A percentile compares a stretch with the other conserved stretches of the same genome.
Evolutionary conservation across 2,797 vertebrate genomes (phyloP).

Genomic region (Petrocephalus sullivani): DNA sequence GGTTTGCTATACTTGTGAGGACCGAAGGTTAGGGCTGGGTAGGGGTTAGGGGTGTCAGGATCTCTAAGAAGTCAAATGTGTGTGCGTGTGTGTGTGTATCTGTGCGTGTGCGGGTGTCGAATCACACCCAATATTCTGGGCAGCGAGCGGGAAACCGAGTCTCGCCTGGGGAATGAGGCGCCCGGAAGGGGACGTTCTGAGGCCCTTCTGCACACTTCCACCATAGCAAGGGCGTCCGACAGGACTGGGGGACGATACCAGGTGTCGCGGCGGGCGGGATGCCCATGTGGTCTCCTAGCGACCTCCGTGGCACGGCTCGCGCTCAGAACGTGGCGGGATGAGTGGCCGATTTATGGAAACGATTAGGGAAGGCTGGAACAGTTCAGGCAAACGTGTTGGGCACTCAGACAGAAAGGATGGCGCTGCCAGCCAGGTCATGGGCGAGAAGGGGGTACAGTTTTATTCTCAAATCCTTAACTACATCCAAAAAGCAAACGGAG

Average conservation of each 20-base stretch:
- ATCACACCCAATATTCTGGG: not conserved
- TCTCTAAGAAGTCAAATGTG: too few relatives aligned
- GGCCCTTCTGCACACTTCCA: not conserved
- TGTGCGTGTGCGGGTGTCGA: not conserved
- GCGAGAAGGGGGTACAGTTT: not conserved
- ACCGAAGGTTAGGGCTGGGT: not conserved
- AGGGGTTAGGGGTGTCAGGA: not conserved
- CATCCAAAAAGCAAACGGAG: not conserved
- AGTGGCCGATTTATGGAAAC: not conserved
- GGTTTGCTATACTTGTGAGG: not conserved
- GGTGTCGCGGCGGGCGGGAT: constrained; percentile 8
- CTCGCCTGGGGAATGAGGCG: not conserved
- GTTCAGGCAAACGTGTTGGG: not conserved
- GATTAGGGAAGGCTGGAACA: not conserved
- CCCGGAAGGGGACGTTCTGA: not conserved
- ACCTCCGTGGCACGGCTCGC: constrained; percentile 1
- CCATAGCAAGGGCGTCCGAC: constrained; percentile 27
- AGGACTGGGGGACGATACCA: constrained; percentile 13
- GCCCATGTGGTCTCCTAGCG: constrained; percentile 7
- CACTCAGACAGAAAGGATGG: not conserved
- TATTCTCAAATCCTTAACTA: not conserved
- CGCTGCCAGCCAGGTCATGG: not conserved
- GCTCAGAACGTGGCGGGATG: not conserved
- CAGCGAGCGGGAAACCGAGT: not conserved
- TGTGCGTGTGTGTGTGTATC: not conserved